Conservation (phyloP, 2,888 invertebrate species). For the Drosophila diplacantha region DNA sequence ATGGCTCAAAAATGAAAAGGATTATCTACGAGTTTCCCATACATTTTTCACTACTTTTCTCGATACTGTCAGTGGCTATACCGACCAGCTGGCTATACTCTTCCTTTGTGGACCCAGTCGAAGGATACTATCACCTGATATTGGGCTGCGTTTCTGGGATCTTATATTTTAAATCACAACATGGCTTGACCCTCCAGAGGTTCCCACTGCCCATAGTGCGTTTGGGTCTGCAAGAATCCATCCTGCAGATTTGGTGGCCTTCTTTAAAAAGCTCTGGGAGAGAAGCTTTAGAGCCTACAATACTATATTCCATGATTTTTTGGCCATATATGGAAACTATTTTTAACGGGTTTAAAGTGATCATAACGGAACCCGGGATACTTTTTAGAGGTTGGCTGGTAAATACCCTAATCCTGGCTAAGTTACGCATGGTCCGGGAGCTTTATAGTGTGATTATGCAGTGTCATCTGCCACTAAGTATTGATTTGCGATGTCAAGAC, state of each 20-base stretch:
- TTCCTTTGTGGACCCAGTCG: neutral
- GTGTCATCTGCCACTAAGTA: neutral
- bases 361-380: neutral
- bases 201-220: constrained; percentile 17
- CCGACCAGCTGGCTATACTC: constrained; percentile 13
- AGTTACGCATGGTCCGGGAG: constrained; percentile 2
- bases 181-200: neutral
- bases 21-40: constrained; percentile 3
- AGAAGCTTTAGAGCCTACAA: neutral
- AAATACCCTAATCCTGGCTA: constrained; percentile 6
- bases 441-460: constrained; percentile 13
- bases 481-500: neutral
- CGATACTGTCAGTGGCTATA: constrained; percentile 1
- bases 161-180: neutral
- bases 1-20: neutral
- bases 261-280: neutral
- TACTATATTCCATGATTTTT: constrained; percentile 6
- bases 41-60: neutral
- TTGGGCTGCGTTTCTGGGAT: constrained; percentile 13
- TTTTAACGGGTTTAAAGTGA: neutral
- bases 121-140: neutral
- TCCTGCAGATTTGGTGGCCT: neutral
- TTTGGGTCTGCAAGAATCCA: neutral
- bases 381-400: constrained; percentile 15
- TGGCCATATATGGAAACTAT: neutral